Percentiles rank a stretch among this genome's conserved stretches.
These are phyloP conservation scores for Aspidiotus destructor DNA, from an alignment of 2,888 invertebrate genomes.

Conservation along the genomic window DNA sequence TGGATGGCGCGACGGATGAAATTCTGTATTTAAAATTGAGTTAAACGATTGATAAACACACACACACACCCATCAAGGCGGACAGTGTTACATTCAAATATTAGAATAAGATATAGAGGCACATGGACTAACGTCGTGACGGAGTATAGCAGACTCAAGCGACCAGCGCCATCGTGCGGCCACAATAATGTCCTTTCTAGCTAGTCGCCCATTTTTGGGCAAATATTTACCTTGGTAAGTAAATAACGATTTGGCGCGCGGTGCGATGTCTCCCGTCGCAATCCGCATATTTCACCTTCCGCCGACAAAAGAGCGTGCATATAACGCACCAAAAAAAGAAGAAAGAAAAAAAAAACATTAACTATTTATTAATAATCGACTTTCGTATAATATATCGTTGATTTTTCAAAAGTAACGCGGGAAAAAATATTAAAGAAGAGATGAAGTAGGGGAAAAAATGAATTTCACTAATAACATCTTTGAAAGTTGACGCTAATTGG, in stretches of 20 bases:
- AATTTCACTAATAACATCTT: background rate
- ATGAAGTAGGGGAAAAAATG: background rate
- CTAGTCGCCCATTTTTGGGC: background rate
- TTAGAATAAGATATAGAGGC: background rate
- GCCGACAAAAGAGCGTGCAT: background rate
- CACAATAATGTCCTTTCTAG: background rate
- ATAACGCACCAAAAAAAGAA: background rate
- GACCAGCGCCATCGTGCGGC: background rate
- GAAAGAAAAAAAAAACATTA: background rate
- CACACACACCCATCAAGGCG: background rate
- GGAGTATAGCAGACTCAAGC: too few relatives aligned
- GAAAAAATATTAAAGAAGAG: background rate
- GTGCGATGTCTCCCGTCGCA: background rate
- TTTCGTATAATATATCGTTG: conserved; percentile 1
- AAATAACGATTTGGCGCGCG: conserved; percentile 2
- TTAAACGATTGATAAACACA: background rate
- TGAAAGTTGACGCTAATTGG: conserved; percentile 4
- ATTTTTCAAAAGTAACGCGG: background rate
- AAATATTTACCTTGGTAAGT: conserved; percentile 2
- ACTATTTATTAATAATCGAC: conserved; percentile 2
- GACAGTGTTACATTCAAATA: conserved; percentile 1
- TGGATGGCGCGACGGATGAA: too few relatives aligned
- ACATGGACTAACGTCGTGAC: background rate
- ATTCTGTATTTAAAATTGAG: background rate
- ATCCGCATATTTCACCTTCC: background rate